Conservation (phyloP, 2,113 vertebrate genomes). For the Aegotheles bennettii region DNA sequence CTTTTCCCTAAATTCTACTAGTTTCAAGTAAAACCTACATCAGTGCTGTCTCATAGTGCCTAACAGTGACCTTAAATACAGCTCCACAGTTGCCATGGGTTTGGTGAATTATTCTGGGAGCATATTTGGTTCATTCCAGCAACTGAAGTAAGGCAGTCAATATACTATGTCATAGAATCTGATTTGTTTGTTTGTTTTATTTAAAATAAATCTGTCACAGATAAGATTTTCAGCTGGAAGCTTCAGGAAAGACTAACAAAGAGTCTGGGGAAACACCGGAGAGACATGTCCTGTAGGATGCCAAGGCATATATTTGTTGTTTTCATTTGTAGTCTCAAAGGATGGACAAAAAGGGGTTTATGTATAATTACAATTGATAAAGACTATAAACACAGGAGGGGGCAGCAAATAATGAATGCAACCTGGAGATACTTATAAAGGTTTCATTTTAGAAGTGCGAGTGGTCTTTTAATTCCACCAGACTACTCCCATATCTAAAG, state of each 20-base stretch:
- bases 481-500: background rate
- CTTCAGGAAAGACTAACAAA: background rate
- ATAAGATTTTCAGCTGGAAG: background rate
- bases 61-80: background rate
- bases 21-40: too few species aligned
- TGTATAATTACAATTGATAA: background rate
- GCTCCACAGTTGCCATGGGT: background rate
- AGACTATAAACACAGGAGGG: background rate
- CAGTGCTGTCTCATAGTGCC: background rate
- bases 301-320: background rate
- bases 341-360: background rate
- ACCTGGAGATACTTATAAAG: background rate
- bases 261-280: background rate
- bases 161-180: background rate
- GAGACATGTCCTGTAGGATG: background rate
- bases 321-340: background rate
- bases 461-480: background rate
- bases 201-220: background rate
- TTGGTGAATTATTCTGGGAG: background rate
- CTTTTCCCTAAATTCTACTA: too few species aligned
- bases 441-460: background rate
- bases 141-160: background rate
- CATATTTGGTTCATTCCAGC: background rate
- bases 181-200: background rate
- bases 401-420: background rate